Percentiles rank a stretch among this genome's conserved stretches.
Conservation (phyloP, 1,140 invertebrate species). For the Brachionus asplanchnoidis region DNA sequence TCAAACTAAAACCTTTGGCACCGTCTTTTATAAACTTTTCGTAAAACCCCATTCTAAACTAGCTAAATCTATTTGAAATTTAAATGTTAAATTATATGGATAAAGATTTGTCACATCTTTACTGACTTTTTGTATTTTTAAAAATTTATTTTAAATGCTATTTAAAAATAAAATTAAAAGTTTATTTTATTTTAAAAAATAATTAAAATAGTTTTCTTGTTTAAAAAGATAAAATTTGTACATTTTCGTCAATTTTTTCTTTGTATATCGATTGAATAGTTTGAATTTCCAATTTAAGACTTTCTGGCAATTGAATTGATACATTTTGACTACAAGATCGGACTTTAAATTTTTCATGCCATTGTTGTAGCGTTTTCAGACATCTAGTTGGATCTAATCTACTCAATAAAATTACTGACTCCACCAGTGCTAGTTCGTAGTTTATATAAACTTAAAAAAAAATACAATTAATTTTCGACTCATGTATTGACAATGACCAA, state of each 20-base stretch:
- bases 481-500: background rate
- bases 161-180: background rate
- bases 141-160: background rate
- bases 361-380: background rate
- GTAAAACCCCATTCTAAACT: constrained; percentile 25
- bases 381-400: constrained; percentile 1
- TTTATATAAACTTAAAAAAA: background rate
- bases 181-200: background rate
- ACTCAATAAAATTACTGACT: background rate
- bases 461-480: background rate
- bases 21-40: constrained; percentile 36
- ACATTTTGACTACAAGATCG: background rate
- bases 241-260: background rate
- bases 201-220: background rate
- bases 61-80: background rate
- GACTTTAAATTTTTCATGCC: background rate
- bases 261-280: background rate
- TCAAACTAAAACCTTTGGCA: constrained; percentile 1
- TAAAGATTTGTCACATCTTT: constrained; percentile 36
- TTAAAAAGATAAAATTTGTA: constrained; percentile 7
- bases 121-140: background rate
- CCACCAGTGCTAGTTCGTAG: background rate
- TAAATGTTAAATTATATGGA: background rate
- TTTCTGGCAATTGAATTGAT: background rate
- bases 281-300: background rate